Evolutionary conservation across 2,113 vertebrate species (phyloP), one percentile per base, ranked within the genome.

Genomic region (Coptodon bakossiorum): DNA sequence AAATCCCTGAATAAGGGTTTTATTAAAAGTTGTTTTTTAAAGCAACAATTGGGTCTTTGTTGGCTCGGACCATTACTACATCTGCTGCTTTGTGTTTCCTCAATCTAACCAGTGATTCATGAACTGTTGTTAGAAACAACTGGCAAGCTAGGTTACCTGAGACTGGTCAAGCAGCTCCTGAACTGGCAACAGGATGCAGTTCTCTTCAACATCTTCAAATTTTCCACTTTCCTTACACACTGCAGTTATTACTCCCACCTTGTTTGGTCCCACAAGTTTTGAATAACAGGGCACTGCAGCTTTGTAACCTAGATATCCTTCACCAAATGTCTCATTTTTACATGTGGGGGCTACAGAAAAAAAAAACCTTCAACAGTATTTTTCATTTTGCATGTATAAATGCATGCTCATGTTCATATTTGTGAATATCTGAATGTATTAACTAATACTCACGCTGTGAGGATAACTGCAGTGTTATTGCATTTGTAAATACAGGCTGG

Each of bases 131-230:
- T 31, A 16, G 13, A 40, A 9, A 68, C 5, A 63, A 17, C 16
- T 91, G 56, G 14, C 59, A 8, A 56, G 40, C 2, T n/a, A 11
- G 3, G 6, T 93, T 38, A 95, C 94, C 92, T 71, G 0, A 11
- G 94, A 93, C 56, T 82, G 43, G 1, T 3, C 0, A 1, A 91
- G 63, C 34, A 95, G 88, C 0, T 86, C 6, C 6, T 45, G 2
- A 29, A 95, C 31, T 1, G 0, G 4, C 29, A 1, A 0, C 1
- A 91, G 59, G 53, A 90, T 14, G 31, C 93, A 95, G 48, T 10
- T 85, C 24, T 92, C 52, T 34, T 40, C 38, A 17, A 0, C 1
- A 17, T 2, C 3, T 27, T 6, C 13, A 89, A 91, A 93, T 1
- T 1, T 0, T 4, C 79, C 9, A 38, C 3, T 17, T 2, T 0